Base-by-base conservation (phyloP, 2,888 invertebrate genomes). In the Cephus pulcher region DNA sequence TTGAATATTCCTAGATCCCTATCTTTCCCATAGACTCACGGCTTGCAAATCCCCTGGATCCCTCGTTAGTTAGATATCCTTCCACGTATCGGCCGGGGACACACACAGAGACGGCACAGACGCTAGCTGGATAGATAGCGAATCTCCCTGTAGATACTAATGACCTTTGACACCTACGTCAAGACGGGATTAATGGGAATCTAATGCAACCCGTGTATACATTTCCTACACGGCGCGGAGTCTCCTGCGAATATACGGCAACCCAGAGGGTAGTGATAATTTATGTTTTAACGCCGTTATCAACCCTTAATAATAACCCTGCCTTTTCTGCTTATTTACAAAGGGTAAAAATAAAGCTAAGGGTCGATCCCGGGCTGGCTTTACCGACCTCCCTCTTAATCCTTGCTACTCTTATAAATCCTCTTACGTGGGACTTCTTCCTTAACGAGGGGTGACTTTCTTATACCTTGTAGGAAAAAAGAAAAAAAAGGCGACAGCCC, bases 1-100 rank as follows among this genome's bases (percentile, higher is more conserved):
- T 81, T 81, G 79, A 81, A 83, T 84, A 82, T 82, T 82, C 81
- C 80, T 83, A 82, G 80, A 81, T 75, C 77, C 34, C 56, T 76
- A 78, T 78, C 78, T 23, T 23, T 56, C 56, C 56, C 23, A 56
- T 56, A 56, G 56, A 23, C 56, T 56, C 23, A 56, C 56, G 56
- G 68, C 34, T 6, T 23, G 73, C 76, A 73, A 68, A 70, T 73
- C 40, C 75, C 40, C 40, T 68, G 15, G 71, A 71, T 71, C 71
- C 35, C 35, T 71, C 34, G 71, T 71, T 71, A 71, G 32, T 15
- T 33, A 11, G 71, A 71, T 56, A 56, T 56, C 56, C 56, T 23
- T 23, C 56, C 56, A 3, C 23, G 56, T 23, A 56, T 56, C 56
- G 33, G 33, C 33, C 33, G 33, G 33, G 56, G 23, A 56, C 23